Evolutionary conservation across 2,888 invertebrate genomes (phyloP).

Genomic region (Adineta ricciae): DNA sequence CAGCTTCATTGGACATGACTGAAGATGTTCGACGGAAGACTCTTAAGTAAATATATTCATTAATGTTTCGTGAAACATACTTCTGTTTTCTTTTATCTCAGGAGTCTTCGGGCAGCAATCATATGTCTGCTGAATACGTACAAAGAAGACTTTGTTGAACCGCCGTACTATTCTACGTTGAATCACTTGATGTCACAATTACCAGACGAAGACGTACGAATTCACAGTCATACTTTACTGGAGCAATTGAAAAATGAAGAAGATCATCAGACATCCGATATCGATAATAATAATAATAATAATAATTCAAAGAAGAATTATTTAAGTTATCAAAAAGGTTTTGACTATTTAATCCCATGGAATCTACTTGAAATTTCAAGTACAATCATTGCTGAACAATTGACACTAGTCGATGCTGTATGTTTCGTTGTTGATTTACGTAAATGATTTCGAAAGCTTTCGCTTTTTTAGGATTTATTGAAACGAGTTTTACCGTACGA

Average conservation of each 20-base stretch:
- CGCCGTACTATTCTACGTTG: not conserved
- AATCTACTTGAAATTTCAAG: not conserved
- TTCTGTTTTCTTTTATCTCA: not conserved
- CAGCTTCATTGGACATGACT: constrained; percentile 33
- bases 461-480: not conserved
- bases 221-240: not conserved
- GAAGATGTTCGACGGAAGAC: constrained; percentile 59
- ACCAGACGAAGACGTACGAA: not conserved
- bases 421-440: not conserved
- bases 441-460: not conserved
- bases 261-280: not conserved
- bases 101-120: not conserved
- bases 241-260: not conserved
- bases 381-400: constrained; percentile 61
- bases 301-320: not conserved
- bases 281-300: not conserved
- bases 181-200: not conserved
- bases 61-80: not conserved
- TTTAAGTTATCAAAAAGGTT: not conserved
- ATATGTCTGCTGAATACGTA: not conserved
- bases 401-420: constrained; percentile 47
- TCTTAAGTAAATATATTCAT: not conserved
- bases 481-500: not conserved
- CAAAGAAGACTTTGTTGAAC: constrained; percentile 5
- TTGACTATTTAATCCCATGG: not conserved